Evolutionary conservation across 2,797 vertebrate genomes (phyloP), one percentile per base, ranked within the genome.

Genomic region (Pseudochromis fuscus): DNA sequence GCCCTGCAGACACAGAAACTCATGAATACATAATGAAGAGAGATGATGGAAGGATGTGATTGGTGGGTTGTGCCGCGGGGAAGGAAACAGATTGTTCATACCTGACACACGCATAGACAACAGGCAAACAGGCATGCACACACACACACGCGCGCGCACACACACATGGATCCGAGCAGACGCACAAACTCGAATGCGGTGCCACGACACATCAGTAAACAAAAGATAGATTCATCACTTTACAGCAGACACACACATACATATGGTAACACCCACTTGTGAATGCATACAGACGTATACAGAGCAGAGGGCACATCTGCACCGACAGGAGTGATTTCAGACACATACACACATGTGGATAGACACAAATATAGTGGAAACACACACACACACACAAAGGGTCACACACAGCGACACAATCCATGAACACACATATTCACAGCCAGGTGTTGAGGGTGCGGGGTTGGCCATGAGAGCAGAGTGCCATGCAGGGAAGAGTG

Each of bases 21-120:
- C 87, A 92, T 92, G 92, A 91, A 92, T 91, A 86, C 60, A 67
- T 90, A 88, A 92, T 90, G 88, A 81, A 78, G 85, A 84, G 79
- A 84, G 83, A 91, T 89, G 91, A 92, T 73, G 88, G 84, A 86
- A 58, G 70, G 78, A 23, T 67, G 77, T 90, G 89, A 91, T 88
- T 88, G 86, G 89, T 90, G 37, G 83, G 28, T 73, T 72, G 18
- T 56, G 88, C 89, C 72, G 55, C 72, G 31, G 88, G 91, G 79
- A 79, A 72, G 86, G 70, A 78, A 86, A 83, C 63, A 55, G 65
- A 89, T 86, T 79, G 78, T 77, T 88, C 72, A 63, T 77, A 87
- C 82, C 72, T 83, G 78, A 79, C 77, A 75, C 59, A 61, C 21
- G 24, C 56, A 46, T 11, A 63, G 68, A 79, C 67, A 70, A 75